Base-by-base conservation (phyloP, 2,888 invertebrate species). In the Hyposoter dolosus region DNA sequence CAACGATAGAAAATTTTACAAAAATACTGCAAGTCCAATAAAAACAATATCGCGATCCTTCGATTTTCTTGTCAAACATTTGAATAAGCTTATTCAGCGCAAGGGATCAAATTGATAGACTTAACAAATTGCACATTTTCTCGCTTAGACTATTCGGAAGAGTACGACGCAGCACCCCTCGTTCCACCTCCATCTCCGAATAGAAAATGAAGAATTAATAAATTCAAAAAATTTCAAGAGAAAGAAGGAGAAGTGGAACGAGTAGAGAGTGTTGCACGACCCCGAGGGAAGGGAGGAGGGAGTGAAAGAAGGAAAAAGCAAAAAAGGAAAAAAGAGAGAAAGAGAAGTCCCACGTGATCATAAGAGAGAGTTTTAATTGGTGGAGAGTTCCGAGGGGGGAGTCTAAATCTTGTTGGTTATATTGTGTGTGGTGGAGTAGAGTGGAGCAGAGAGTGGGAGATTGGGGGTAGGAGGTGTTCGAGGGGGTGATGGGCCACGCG, bases 361-460 rank as follows among this genome's bases (percentile, higher is more conserved):
- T 90, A 84, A 60, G 60, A 90, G 92, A 88, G 92, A 91, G 90
- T 93, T 94, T 94, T 94, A 94, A 94, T 94, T 94, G 94, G 94
- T 91, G 91, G 92, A 90, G 90, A 89, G 89, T 84, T 77, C 78
- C 74, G 75, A 68, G 83, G 45, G 72, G 83, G 40, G 66, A 79
- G 79, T 71, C 69, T 77, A 76, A 66, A 80, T 87, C 74, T 77
- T 77, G 86, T 84, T 81, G 82, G 87, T 85, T 87, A 88, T 87
- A 85, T 85, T 81, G 75, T 75, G 83, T 82, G 86, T 86, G 88
- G 84, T 83, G 86, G 85, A 15, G 17, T 15, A 28, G 86, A 74
- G 72, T n/a, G n/a, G n/a, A n/a, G n/a, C n/a, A 85, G 71, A 66
- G 69, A 72, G 85, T 78, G 69, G 82, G 50, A 66, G 87, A 84